A percentile compares a stretch with the other conserved stretches of the same genome.
phyloP scores from a whole-genome alignment of 2,113 vertebrate genomes.

The Galemys pyrenaicus region DNA sequence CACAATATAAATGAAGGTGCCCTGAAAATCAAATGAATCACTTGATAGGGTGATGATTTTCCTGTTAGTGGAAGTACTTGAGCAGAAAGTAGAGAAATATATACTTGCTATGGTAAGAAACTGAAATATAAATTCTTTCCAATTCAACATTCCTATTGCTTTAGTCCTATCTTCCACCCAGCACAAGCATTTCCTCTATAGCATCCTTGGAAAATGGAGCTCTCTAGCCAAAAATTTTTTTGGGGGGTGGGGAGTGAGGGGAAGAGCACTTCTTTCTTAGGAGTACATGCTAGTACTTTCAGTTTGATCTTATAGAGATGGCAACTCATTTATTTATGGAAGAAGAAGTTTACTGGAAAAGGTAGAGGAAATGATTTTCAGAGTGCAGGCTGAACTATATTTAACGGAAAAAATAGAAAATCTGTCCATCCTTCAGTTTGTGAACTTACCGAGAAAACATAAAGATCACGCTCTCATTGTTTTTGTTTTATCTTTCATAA shows the following conservation, averaged over 20 bases:
- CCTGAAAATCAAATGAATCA: neutral
- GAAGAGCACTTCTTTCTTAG: neutral
- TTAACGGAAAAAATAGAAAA: neutral
- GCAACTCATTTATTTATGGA: constrained; percentile 6
- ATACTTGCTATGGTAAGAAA: neutral
- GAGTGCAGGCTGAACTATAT: neutral
- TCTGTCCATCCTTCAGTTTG: neutral
- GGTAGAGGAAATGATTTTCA: neutral
- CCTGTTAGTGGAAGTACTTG: neutral
- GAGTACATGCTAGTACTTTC: neutral
- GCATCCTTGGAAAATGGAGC: constrained; percentile 25
- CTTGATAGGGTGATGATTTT: neutral
- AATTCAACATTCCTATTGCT: constrained; percentile 35
- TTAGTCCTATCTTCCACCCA: constrained; percentile 39
- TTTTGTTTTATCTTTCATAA: constrained; percentile 5
- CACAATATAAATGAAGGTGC: neutral
- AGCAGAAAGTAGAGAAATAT: constrained; percentile 8
- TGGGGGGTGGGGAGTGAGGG: too few species aligned
- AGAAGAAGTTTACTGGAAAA: neutral
- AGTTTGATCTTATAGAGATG: neutral
- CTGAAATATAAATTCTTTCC: constrained; percentile 26
- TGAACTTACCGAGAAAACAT: neutral
- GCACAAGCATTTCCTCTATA: constrained; percentile 27
- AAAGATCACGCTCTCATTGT: neutral
- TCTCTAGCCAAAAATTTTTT: neutral